Base-by-base conservation (phyloP, 2,888 invertebrate species). In the Cremastinae sp. region DNA sequence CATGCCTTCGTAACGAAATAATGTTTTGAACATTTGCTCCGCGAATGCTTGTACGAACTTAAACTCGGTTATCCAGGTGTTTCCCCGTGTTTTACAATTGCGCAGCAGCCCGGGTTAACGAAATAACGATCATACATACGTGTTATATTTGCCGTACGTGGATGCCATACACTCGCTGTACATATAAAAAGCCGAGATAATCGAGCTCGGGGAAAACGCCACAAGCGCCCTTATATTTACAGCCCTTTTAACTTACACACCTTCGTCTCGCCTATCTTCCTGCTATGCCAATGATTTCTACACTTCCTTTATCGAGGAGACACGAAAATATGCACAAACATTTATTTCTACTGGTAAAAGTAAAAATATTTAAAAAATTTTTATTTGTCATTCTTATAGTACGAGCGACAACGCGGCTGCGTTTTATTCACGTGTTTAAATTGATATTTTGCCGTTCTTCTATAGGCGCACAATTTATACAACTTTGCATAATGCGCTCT, bases 21-120 rank as follows among this genome's bases (percentile, higher is more conserved):
- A 54, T n/a, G n/a, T 10, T 65, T 65, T 28, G 22, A 65, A 16
- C 43, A n/a, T 54, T 54, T 16, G 16, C 51, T 43, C 16, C 45
- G 34, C 28, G 43, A 18, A 54, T 65, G n/a, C 34, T 54, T n/a
- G n/a, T n/a, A 9, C 28, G 28, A 2, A 18, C 12, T 28, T 28
- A 54, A 7, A 28, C 20, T 9, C 16, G 34, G 43, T 56, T 56
- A 12, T 14, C 54, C 65, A 43, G 65, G 34, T 56, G 34, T 20
- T 54, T 18, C 45, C n/a, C 18, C 16, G 34, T 56, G 9, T 45
- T 45, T 47, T 16, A 38, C 8, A 51, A 20, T 38, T 10, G 9
- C 10, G n/a, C 22, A 22, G 22, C 12, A 5, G n/a, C 20, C 22
- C 41, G 41, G 36, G 16, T 54, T 7, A 51, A 41, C 34, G 22